These are phyloP conservation scores for Aurelia sp. DNA, from an alignment of 30 jellyfish, hydroid and myxozoan species.

Conservation along the genomic window DNA sequence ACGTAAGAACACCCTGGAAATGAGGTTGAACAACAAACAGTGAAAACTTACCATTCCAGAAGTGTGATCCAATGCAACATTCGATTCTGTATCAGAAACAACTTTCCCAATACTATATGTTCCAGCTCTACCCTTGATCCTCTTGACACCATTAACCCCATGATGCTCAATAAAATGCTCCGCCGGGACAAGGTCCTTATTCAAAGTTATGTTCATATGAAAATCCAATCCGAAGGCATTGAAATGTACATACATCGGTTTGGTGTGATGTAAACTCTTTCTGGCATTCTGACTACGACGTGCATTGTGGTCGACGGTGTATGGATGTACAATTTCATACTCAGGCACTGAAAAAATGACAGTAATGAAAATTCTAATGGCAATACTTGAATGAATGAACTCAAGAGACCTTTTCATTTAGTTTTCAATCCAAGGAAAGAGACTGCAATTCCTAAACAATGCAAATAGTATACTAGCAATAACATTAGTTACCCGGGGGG, in stretches of 20 bases:
- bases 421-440: no score
- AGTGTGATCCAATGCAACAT: constrained; percentile 82
- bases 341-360: constrained; percentile 48
- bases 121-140: constrained; percentile 63
- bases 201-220: constrained; percentile 58
- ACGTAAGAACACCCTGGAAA: no score
- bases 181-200: constrained; percentile 74
- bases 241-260: constrained; percentile 58
- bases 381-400: no score
- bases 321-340: constrained; percentile 58
- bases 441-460: no score
- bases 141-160: constrained; percentile 62
- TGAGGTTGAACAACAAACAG: no score
- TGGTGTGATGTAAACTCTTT: constrained; percentile 22
- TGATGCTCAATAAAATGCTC: constrained; percentile 79
- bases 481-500: no score
- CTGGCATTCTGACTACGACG: constrained; percentile 21
- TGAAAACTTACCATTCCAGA: constrained; percentile 81
- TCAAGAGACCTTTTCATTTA: no score
- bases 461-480: no score
- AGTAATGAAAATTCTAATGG: background rate
- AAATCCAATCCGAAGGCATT: constrained; percentile 82
- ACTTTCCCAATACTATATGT: constrained; percentile 71
- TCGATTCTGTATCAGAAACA: constrained; percentile 69
- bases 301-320: constrained; percentile 60